Evolutionary conservation across 2,113 vertebrate species (phyloP).

Genomic region (Nerophis ophidion): DNA sequence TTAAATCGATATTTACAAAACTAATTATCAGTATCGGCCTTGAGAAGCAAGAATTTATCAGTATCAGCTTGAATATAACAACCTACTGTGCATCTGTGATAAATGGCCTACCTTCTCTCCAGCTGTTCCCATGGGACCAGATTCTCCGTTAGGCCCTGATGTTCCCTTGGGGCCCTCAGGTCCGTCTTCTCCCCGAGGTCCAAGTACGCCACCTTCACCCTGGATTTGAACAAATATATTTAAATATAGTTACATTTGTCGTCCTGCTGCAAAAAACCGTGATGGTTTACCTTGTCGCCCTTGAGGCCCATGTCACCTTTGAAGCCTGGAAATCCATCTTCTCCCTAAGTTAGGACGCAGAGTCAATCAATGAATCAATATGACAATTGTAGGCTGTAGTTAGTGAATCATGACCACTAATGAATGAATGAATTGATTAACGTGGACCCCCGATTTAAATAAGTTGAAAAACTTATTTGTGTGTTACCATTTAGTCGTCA

Average conservation of each 20-base stretch:
- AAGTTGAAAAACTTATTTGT: no score
- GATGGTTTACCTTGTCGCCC: conserved; percentile 85
- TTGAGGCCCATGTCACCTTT: conserved; percentile 98
- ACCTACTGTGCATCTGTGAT: no score
- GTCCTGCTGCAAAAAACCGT: neutral
- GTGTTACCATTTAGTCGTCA: no score
- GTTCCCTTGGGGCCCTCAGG: conserved; percentile 96
- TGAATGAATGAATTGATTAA: no score
- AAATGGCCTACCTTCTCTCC: conserved; percentile 85
- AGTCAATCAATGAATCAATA: neutral
- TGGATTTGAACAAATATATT: conserved; percentile 41
- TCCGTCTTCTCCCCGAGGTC: conserved; percentile 89
- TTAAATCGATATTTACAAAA: no score
- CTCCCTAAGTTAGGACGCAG: conserved; percentile 74
- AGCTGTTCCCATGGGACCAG: conserved; percentile 80
- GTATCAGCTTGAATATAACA: no score
- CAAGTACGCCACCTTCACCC: conserved; percentile 85
- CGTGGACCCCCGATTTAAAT: no score
- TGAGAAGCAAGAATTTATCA: no score
- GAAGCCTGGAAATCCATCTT: conserved; percentile 97
- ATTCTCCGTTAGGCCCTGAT: conserved; percentile 84
- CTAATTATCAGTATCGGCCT: no score
- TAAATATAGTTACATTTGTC: no score
- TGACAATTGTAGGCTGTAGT: neutral
- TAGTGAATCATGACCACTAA: no score